phyloP scores from a whole-genome alignment of 2,888 invertebrate genomes.

The Dryobota labecula region DNA sequence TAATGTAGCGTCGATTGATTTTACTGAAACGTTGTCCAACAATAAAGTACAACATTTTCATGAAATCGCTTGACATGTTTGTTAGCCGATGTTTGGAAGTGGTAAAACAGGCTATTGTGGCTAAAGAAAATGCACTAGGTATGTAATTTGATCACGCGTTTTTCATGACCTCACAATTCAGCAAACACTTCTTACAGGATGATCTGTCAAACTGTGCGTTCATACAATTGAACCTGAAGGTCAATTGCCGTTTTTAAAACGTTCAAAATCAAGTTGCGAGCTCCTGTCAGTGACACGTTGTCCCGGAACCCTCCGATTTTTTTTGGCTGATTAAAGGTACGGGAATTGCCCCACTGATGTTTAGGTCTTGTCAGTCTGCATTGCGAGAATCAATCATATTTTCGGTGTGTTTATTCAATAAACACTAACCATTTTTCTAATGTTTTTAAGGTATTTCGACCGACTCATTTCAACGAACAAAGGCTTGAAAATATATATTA shows the following conservation, averaged over 20 bases:
- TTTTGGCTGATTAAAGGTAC: neutral
- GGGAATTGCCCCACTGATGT: neutral
- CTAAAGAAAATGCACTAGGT: neutral
- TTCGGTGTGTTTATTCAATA: constrained; percentile 5
- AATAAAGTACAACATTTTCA: neutral
- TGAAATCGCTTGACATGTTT: neutral
- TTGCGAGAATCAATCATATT: neutral
- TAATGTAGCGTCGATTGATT: neutral
- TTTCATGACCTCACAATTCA: neutral
- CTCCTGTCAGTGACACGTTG: neutral
- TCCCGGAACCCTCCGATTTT: neutral
- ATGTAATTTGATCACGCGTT: neutral
- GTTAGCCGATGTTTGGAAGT: neutral
- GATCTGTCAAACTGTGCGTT: neutral
- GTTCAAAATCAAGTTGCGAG: neutral
- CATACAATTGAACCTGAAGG: neutral
- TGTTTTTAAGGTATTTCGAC: neutral
- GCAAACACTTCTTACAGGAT: neutral
- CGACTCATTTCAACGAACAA: neutral
- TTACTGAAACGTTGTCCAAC: neutral
- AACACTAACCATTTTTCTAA: neutral
- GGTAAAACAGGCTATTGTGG: neutral
- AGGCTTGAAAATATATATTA: constrained; percentile 39
- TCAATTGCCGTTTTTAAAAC: neutral
- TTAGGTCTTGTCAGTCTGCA: neutral